Evolutionary conservation across 2,888 invertebrate species (phyloP).

Genomic region (Agrilus mali): DNA sequence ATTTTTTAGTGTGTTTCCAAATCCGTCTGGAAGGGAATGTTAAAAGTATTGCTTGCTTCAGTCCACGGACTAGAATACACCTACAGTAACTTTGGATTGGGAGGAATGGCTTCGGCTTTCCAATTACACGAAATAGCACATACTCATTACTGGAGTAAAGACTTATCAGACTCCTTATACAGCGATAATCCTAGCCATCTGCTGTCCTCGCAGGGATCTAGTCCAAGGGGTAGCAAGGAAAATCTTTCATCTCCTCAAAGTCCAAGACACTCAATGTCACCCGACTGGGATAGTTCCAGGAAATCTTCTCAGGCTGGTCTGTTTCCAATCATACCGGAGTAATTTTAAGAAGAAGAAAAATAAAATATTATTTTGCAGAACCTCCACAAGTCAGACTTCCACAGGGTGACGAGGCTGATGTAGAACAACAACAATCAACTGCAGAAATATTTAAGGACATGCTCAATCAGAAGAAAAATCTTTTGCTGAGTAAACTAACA

Average conservation of each 20-base stretch:
- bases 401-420: constrained; percentile 49
- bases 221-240: constrained; percentile 56
- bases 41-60: constrained; percentile 81
- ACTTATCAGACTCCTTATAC: constrained; percentile 48
- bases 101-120: constrained; percentile 95
- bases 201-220: constrained; percentile 39
- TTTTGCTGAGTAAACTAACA: constrained; percentile 73
- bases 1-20: constrained; percentile 67
- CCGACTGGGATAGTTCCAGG: constrained; percentile 42
- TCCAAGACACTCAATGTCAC: constrained; percentile 42
- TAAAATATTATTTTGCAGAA: constrained; percentile 29
- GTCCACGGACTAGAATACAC: constrained; percentile 85
- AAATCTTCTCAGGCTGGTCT: constrained; percentile 55
- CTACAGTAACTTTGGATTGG: constrained; percentile 84
- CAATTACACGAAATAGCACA: constrained; percentile 97
- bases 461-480: constrained; percentile 82
- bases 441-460: constrained; percentile 91
- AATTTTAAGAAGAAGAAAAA: constrained; percentile 21
- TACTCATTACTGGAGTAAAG: constrained; percentile 95
- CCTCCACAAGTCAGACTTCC: constrained; percentile 47
- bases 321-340: constrained; percentile 25
- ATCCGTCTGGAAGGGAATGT: constrained; percentile 91
- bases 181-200: constrained; percentile 26
- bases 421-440: constrained; percentile 59
- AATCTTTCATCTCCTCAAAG: constrained; percentile 53